A percentile compares a stretch with the other conserved stretches of the same genome.
Conservation (phyloP, 2,797 vertebrate genomes). For the Phyllotis vaccarum region DNA sequence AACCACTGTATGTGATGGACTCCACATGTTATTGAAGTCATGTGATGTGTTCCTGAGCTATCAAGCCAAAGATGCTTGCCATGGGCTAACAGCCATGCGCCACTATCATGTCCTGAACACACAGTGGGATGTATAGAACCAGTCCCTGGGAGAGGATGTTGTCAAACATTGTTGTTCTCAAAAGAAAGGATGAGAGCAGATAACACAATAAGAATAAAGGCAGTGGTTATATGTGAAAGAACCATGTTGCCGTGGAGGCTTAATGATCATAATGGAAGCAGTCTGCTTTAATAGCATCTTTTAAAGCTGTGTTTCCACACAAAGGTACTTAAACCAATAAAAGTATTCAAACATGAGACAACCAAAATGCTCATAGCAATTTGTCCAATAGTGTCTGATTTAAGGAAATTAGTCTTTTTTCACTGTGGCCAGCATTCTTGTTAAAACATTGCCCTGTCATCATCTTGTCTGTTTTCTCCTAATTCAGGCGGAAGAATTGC, state of each 20-base stretch:
- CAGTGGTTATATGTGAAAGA: neutral
- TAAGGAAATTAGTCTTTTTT: neutral
- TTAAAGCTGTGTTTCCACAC: constrained; percentile 12
- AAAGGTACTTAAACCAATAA: constrained; percentile 25
- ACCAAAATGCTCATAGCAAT: neutral
- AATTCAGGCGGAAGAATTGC: constrained; percentile 95
- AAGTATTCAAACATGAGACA: neutral
- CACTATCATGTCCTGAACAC: neutral
- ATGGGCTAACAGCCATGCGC: neutral
- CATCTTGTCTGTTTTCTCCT: constrained; percentile 54
- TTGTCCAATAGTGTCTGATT: neutral
- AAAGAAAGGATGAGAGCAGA: neutral
- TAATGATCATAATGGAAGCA: neutral
- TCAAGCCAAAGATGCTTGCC: neutral
- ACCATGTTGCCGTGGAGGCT: neutral
- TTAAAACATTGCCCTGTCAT: neutral
- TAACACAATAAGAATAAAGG: neutral
- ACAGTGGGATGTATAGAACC: neutral
- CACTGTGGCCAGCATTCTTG: neutral
- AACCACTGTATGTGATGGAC: neutral
- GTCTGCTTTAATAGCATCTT: neutral
- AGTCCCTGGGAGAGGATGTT: neutral
- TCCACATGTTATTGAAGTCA: neutral
- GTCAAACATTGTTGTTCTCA: neutral
- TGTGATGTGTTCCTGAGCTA: constrained; percentile 1